Evolutionary conservation across 2,113 vertebrate genomes (phyloP).

Genomic region (Pseudorasbora parva): DNA sequence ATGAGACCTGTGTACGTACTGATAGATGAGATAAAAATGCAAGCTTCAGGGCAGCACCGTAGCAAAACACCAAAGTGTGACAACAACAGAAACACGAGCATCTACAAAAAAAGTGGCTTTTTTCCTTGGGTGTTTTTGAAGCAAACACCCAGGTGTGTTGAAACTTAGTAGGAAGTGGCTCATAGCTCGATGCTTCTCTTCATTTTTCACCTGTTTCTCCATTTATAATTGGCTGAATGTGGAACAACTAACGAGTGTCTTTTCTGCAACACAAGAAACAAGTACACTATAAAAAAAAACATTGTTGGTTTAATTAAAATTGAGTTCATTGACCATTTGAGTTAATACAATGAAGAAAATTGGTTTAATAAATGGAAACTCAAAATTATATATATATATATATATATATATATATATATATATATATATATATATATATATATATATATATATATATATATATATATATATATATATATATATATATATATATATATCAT

Average conservation of each 20-base stretch:
- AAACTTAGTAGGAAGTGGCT: not conserved
- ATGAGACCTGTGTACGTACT: conserved; percentile 34
- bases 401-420: too few relatives aligned
- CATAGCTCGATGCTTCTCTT: not conserved
- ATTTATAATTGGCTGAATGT: not conserved
- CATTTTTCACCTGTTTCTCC: conserved; percentile 15
- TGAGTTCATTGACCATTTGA: too few relatives aligned
- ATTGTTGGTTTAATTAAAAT: too few relatives aligned
- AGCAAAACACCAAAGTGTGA: conserved; percentile 30
- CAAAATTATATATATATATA: too few relatives aligned
- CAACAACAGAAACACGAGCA: conserved; percentile 19
- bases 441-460: too few relatives aligned
- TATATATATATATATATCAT: too few relatives aligned
- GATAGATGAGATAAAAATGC: conserved; percentile 51
- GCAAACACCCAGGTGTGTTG: not conserved
- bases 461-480: too few relatives aligned
- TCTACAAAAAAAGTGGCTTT: not conserved
- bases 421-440: too few relatives aligned
- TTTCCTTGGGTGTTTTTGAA: conserved; percentile 11
- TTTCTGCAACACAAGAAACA: conserved; percentile 6
- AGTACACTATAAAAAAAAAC: too few relatives aligned
- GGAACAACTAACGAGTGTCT: not conserved
- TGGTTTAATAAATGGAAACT: too few relatives aligned
- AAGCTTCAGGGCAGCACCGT: conserved; percentile 22
- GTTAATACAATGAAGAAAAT: too few relatives aligned